Conservation (phyloP, 2,888 invertebrate species). For the Lasioglossum oenotherae region DNA sequence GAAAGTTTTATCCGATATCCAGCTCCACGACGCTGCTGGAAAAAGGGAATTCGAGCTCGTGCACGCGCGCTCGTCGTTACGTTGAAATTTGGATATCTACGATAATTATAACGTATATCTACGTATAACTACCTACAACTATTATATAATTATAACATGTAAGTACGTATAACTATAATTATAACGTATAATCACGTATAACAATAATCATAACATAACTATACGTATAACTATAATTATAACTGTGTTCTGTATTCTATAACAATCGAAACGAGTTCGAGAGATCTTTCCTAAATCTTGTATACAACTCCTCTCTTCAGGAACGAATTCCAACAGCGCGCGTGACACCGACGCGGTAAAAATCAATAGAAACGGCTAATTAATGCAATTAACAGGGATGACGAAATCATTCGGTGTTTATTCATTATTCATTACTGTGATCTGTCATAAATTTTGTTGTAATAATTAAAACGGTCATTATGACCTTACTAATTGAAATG, state of each 20-base stretch:
- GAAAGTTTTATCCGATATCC: conserved; percentile 83
- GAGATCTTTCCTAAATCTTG: background rate
- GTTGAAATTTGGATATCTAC: conserved; percentile 46
- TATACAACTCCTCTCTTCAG: background rate
- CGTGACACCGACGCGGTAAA: background rate
- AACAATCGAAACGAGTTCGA: background rate
- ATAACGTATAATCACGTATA: conserved; percentile 10
- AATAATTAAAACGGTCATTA: conserved; percentile 38
- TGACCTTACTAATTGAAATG: conserved; percentile 31
- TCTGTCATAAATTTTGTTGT: conserved; percentile 38
- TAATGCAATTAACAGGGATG: background rate
- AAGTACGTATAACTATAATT: conserved; percentile 9
- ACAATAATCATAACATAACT: background rate
- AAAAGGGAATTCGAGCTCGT: conserved; percentile 74
- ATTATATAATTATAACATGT: too few relatives aligned
- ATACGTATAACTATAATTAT: background rate
- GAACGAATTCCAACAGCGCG: background rate
- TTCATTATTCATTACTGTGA: conserved; percentile 39
- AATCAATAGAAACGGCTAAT: conserved; percentile 4
- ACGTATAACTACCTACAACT: conserved; percentile 6
- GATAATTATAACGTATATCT: conserved; percentile 29
- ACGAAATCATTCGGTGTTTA: background rate
- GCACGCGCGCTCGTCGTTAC: conserved; percentile 63
- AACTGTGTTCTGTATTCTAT: background rate
- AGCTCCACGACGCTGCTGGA: conserved; percentile 72